These are phyloP conservation scores for Patella pellucida DNA, from an alignment of 2,888 invertebrate genomes.

Conservation along the genomic window DNA sequence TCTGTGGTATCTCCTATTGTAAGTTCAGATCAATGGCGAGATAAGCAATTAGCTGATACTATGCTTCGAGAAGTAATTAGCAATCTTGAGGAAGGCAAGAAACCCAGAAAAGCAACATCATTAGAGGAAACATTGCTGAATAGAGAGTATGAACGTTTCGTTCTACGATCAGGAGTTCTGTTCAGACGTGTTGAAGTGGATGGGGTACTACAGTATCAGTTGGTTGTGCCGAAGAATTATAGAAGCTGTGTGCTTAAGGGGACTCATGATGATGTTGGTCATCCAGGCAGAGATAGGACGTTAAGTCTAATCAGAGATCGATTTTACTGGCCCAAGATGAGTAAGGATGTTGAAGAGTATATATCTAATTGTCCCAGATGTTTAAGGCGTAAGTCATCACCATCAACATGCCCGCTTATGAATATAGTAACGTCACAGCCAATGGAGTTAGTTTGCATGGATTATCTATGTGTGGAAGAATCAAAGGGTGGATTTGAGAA, in stretches of 20 bases:
- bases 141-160: neutral
- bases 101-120: neutral
- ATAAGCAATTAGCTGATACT: too few relatives aligned
- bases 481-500: too few relatives aligned
- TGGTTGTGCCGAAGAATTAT: slow-evolving; percentile 30
- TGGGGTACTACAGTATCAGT: slow-evolving; percentile 15
- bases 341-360: slow-evolving; percentile 27
- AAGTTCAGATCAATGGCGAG: neutral
- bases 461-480: slow-evolving; percentile 34
- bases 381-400: slow-evolving; percentile 22
- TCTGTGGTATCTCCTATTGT: neutral
- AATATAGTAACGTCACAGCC: slow-evolving; percentile 31
- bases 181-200: neutral
- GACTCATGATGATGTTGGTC: slow-evolving; percentile 38
- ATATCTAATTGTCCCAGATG: slow-evolving; percentile 26
- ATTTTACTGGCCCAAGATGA: slow-evolving; percentile 42
- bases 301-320: slow-evolving; percentile 29
- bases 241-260: too few relatives aligned
- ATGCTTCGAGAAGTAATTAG: neutral
- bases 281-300: slow-evolving; percentile 32
- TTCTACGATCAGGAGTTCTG: neutral
- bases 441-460: slow-evolving; percentile 33
- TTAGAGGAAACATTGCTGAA: neutral
- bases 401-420: slow-evolving; percentile 22
- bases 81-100: neutral